Conservation (phyloP, 2,888 invertebrate species). For the Leucophenga montana region DNA sequence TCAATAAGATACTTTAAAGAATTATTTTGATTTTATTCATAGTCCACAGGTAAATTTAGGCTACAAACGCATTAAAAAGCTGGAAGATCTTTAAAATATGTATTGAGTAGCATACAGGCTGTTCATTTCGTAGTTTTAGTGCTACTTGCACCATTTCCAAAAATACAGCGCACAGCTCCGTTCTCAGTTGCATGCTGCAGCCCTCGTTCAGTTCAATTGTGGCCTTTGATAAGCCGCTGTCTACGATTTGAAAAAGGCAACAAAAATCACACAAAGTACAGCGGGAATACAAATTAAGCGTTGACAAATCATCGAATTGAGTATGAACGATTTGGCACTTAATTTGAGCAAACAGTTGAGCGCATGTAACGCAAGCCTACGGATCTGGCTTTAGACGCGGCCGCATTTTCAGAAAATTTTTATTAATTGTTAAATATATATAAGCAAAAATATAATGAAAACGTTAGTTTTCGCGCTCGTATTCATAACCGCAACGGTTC, state of each 20-base stretch:
- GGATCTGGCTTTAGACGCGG: too few species aligned
- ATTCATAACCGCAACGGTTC: not conserved
- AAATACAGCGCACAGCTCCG: too few species aligned
- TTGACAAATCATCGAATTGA: not conserved
- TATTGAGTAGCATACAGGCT: too few species aligned
- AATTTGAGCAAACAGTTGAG: conserved; percentile 12
- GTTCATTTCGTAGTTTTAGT: too few species aligned
- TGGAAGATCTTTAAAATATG: too few species aligned
- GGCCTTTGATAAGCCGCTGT: conserved; percentile 1
- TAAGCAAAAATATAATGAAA: not conserved
- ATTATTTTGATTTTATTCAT: too few species aligned
- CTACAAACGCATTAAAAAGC: too few species aligned
- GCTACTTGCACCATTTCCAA: too few species aligned
- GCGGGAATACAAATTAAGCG: too few species aligned
- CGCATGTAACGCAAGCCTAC: not conserved
- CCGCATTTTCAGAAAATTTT: not conserved
- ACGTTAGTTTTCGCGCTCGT: not conserved
- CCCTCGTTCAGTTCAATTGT: not conserved
- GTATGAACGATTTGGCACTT: not conserved
- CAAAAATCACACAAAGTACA: conserved; percentile 1
- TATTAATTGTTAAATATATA: not conserved
- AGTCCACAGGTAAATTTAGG: too few species aligned
- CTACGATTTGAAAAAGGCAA: not conserved
- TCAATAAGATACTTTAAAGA: too few species aligned
- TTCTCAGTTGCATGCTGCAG: not conserved